Percentiles rank a stretch among this genome's conserved stretches.
These are phyloP conservation scores for Clusia tigrina DNA, from an alignment of 2,888 invertebrate species.

Conservation along the genomic window DNA sequence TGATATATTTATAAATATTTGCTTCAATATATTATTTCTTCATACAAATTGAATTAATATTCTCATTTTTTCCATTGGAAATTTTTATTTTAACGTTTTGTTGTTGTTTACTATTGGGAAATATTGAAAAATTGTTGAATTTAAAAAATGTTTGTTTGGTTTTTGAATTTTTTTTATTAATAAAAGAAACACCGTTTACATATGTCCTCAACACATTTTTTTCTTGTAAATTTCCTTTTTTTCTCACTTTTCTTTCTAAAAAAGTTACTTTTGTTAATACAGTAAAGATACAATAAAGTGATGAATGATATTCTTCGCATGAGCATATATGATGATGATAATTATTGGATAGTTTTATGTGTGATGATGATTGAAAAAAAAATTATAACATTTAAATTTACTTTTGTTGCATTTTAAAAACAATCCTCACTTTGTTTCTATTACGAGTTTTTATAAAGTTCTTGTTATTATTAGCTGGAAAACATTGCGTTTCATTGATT, in stretches of 20 bases:
- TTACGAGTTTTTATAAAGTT: no score
- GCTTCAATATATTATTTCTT: background rate
- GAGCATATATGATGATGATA: background rate
- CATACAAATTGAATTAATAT: background rate
- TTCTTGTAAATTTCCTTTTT: constrained; percentile 25
- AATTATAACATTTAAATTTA: constrained; percentile 18
- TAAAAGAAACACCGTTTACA: background rate
- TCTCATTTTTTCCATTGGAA: background rate
- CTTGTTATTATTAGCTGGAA: no score
- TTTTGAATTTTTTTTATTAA: background rate
- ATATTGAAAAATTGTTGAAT: no score
- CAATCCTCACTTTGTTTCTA: no score
- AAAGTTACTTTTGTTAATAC: constrained; percentile 22
- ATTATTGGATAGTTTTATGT: no score
- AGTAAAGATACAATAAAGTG: constrained; percentile 17
- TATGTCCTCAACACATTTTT: constrained; percentile 9
- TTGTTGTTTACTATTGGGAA: no score
- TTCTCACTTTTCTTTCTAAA: constrained; percentile 22
- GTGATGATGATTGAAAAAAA: constrained; percentile 17
- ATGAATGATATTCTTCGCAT: constrained; percentile 22
- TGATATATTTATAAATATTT: background rate
- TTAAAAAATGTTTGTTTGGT: no score
- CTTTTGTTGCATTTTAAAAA: constrained; percentile 24
- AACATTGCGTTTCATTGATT: no score
- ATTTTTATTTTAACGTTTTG: background rate